Conservation (phyloP, 2,888 invertebrate species). For the Yponomeuta cagnagella region DNA sequence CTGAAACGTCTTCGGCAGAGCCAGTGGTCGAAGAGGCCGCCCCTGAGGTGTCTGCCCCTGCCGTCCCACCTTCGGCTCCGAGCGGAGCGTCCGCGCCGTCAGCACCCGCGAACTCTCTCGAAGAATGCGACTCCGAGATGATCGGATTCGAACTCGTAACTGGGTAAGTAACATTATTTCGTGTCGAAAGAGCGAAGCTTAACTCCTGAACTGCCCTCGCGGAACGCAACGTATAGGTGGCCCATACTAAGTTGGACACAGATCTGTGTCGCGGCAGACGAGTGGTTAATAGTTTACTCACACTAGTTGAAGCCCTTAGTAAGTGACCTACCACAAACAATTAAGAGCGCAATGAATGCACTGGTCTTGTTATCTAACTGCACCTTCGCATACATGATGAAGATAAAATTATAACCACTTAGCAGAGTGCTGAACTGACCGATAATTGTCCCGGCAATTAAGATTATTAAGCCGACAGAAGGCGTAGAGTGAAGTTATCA, state of each 20-base stretch:
- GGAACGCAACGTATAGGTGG: no score
- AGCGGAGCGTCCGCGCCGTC: constrained; percentile 69
- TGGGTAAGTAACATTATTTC: constrained; percentile 69
- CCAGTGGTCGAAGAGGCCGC: constrained; percentile 35
- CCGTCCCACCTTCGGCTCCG: constrained; percentile 66
- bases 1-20: constrained; percentile 28
- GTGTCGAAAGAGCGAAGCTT: no score
- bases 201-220: no score
- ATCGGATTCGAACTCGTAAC: constrained; percentile 94
- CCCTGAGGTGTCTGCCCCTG: constrained; percentile 59
- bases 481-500: constrained; percentile 42
- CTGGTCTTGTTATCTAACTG: neutral
- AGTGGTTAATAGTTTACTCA: no score
- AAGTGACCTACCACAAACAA: constrained; percentile 3
- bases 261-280: no score
- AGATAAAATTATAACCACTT: constrained; percentile 13
- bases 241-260: no score
- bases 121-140: constrained; percentile 92
- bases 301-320: no score
- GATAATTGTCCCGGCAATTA: constrained; percentile 46
- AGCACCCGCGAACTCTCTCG: constrained; percentile 74
- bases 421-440: constrained; percentile 30
- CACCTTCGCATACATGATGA: neutral
- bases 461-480: constrained; percentile 39
- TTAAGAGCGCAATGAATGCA: neutral